These are phyloP conservation scores for Hypanus sabinus DNA, from an alignment of 2,113 vertebrate genomes.

Conservation along the genomic window DNA sequence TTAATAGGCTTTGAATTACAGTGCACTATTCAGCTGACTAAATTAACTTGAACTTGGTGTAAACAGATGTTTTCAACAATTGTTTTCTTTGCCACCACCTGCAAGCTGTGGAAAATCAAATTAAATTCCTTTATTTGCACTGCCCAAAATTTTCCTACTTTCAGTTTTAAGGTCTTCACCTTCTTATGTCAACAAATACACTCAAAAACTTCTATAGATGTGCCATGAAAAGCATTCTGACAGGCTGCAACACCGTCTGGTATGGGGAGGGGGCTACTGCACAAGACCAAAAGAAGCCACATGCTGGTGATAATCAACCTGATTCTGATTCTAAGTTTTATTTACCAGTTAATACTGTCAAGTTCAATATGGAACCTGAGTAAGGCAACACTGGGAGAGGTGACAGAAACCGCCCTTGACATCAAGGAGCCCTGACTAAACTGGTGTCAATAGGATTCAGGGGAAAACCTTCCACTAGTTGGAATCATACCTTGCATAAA, in stretches of 20 bases:
- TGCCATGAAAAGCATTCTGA: too few relatives aligned
- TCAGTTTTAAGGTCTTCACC: not conserved
- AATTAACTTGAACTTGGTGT: not conserved
- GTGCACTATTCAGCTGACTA: not conserved
- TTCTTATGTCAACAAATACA: not conserved
- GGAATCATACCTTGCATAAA: too few relatives aligned
- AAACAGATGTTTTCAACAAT: not conserved
- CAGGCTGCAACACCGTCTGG: too few relatives aligned
- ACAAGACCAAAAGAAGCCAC: too few relatives aligned
- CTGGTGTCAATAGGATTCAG: too few relatives aligned
- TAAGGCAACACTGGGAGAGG: too few relatives aligned
- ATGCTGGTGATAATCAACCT: too few relatives aligned
- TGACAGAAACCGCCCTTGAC: too few relatives aligned
- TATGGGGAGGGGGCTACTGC: too few relatives aligned
- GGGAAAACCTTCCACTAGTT: too few relatives aligned
- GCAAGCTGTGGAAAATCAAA: not conserved
- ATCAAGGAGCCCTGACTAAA: too few relatives aligned
- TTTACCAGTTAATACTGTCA: not conserved
- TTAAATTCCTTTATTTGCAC: not conserved
- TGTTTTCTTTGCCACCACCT: not conserved
- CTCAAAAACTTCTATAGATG: too few relatives aligned
- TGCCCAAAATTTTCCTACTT: not conserved
- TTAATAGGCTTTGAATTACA: not conserved
- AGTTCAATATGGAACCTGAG: not conserved
- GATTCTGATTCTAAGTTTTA: not conserved